Evolutionary conservation across 2,888 invertebrate species (phyloP).

Genomic region (Dryobota labecula): DNA sequence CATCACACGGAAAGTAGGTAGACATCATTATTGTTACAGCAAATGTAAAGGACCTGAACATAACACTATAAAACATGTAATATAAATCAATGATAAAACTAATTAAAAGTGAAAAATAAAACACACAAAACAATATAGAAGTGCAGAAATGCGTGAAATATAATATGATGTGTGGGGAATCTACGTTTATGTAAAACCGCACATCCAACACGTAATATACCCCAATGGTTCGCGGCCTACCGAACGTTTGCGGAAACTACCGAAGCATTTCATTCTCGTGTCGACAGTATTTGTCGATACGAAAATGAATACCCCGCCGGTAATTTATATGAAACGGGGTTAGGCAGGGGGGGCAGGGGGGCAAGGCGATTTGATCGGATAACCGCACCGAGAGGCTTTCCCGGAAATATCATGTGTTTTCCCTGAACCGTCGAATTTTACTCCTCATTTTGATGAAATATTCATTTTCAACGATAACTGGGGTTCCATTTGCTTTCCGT

Average conservation of each 20-base stretch:
- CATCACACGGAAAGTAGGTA: no score
- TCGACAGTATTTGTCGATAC: no score
- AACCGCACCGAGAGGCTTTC: constrained; percentile 39
- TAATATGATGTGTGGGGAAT: no score
- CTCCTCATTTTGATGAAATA: constrained; percentile 44
- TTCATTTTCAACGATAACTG: constrained; percentile 34
- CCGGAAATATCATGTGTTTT: constrained; percentile 51
- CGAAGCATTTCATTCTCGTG: constrained; percentile 26
- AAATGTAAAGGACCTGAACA: no score
- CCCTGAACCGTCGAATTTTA: constrained; percentile 41
- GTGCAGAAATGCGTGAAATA: no score
- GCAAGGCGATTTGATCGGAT: constrained; percentile 38
- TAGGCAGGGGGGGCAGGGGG: neutral
- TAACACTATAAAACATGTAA: no score
- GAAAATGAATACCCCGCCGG: constrained; percentile 46
- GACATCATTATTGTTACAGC: no score
- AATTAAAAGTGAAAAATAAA: no score
- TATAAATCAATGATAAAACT: no score
- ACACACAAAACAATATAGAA: no score
- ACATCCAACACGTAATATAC: constrained; percentile 22
- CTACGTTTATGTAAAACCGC: constrained; percentile 14
- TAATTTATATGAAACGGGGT: constrained; percentile 51
- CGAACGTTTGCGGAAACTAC: constrained; percentile 24
- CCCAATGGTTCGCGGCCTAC: neutral
- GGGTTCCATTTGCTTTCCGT: constrained; percentile 2